These are phyloP conservation scores for Diarsia brunnea DNA, from an alignment of 2,888 invertebrate genomes.

Conservation along the genomic window DNA sequence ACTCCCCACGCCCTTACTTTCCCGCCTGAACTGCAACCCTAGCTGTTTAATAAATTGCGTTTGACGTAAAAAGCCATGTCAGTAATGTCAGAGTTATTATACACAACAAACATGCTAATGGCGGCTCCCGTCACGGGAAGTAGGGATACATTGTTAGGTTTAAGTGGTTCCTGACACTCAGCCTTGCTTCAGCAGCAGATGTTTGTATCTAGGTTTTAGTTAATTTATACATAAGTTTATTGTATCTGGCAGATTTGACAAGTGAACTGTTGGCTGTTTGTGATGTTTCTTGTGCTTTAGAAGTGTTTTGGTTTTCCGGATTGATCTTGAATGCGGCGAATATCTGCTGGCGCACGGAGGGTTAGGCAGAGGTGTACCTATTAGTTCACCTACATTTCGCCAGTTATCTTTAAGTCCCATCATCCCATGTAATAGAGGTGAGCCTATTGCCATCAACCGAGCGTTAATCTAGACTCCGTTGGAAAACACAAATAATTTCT, in stretches of 20 bases:
- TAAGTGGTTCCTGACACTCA: constrained; percentile 66
- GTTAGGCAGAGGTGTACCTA: too few relatives aligned
- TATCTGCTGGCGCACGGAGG: too few relatives aligned
- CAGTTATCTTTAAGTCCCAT: too few relatives aligned
- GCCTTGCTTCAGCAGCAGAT: constrained; percentile 46
- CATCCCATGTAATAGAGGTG: too few relatives aligned
- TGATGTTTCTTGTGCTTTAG: neutral
- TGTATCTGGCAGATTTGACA: constrained; percentile 30
- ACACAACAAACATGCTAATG: constrained; percentile 57
- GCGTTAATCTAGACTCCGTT: too few relatives aligned
- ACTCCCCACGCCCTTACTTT: neutral
- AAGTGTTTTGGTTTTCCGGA: constrained; percentile 11
- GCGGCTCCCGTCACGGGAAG: constrained; percentile 44
- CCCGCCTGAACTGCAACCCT: neutral
- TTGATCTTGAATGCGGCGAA: too few relatives aligned
- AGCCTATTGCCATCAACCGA: too few relatives aligned
- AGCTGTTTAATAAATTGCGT: neutral
- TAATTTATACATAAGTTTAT: constrained; percentile 6
- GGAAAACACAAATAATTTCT: neutral
- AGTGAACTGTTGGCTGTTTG: constrained; percentile 4
- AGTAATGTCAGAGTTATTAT: constrained; percentile 39
- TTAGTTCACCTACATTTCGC: too few relatives aligned
- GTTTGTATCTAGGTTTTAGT: constrained; percentile 35
- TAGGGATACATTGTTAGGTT: constrained; percentile 53
- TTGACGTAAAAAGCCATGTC: constrained; percentile 44